Conservation (phyloP, 2,113 vertebrate species). For the Fregata magnificens region DNA sequence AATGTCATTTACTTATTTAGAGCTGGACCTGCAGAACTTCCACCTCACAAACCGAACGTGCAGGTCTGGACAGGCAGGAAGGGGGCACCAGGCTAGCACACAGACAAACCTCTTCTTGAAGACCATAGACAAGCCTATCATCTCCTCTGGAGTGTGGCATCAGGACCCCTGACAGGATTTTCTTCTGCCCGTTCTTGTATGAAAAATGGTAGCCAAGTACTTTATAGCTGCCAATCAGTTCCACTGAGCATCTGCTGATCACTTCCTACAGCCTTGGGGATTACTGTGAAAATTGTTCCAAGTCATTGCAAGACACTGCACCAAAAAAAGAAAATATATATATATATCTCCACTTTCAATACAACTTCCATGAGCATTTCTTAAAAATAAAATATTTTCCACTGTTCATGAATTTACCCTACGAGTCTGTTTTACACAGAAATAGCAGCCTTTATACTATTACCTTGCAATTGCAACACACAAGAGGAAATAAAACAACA, state of each 20-base stretch:
- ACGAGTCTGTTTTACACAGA: not conserved
- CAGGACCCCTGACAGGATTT: not conserved
- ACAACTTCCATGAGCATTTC: not conserved
- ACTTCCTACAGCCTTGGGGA: not conserved
- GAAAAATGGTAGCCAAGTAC: not conserved
- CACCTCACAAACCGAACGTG: fast-evolving
- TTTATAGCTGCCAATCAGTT: not conserved
- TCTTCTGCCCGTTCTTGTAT: fast-evolving
- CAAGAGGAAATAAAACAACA: not conserved
- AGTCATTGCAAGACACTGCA: not conserved
- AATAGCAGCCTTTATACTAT: not conserved
- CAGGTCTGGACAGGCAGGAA: no score
- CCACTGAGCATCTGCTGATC: not conserved
- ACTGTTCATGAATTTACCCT: not conserved
- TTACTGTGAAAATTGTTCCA: not conserved
- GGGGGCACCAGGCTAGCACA: not conserved
- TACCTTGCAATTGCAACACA: not conserved
- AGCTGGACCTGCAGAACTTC: no score
- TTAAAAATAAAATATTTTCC: not conserved
- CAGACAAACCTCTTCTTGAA: not conserved
- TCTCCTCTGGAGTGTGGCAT: no score
- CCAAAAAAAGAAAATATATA: not conserved
- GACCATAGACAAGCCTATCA: not conserved
- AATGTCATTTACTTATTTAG: no score
- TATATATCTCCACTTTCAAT: no score